Percentiles rank a stretch among this genome's conserved stretches.
phyloP scores from a whole-genome alignment of 2,797 vertebrate genomes.

The Malurus leucopterus region DNA sequence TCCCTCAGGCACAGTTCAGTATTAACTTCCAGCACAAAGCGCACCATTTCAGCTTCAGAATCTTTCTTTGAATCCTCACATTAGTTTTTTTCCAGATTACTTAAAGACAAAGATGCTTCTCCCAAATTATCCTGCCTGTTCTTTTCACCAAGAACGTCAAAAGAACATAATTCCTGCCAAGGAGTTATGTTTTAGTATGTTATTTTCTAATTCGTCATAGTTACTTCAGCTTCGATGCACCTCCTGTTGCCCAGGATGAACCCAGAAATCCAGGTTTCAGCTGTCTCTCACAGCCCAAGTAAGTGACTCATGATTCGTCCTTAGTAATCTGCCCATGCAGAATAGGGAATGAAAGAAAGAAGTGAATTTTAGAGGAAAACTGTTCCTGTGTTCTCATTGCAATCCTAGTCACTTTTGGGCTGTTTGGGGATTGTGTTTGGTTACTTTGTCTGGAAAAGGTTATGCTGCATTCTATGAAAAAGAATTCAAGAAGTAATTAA shows the following conservation, averaged over 20 bases:
- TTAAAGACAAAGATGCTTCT: neutral
- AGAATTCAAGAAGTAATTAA: accelerated
- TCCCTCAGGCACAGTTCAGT: neutral
- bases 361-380: neutral
- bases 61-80: neutral
- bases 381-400: neutral
- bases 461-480: neutral
- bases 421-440: neutral
- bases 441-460: neutral
- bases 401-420: neutral
- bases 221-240: neutral
- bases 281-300: neutral
- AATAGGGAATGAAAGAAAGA: neutral
- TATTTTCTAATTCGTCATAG: neutral
- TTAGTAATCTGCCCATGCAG: neutral
- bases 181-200: neutral
- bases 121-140: neutral
- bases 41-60: neutral
- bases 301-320: neutral
- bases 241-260: neutral
- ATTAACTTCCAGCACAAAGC: neutral
- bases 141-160: neutral
- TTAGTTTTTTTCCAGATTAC: neutral
- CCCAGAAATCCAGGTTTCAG: neutral
- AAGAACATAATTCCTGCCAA: neutral